Evolutionary conservation across 1,140 invertebrate genomes (phyloP), one percentile per base, ranked within the genome.

Genomic region (Drosophila pseudoobscura): DNA sequence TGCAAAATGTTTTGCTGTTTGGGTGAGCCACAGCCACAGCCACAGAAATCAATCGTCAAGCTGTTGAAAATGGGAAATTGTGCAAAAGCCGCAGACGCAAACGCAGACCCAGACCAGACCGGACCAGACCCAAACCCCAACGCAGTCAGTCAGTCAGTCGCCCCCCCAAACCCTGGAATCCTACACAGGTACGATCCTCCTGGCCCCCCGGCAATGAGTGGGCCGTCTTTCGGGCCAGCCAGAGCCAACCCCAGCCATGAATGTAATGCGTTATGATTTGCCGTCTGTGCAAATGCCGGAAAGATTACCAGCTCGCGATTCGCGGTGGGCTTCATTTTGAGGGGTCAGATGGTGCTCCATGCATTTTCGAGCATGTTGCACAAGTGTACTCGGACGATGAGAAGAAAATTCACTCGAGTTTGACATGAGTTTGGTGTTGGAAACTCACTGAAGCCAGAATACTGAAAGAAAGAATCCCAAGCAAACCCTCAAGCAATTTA

Each of bases 1-100:
- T 76, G 71, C 70, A 60, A 78, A 73, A 64, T 57, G 71, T 61
- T 82, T 79, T 41, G 31, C 31, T 9, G 2, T 29, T 29, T 29
- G 6, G 58, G 26, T 61, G 31, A 59, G 59, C 62, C 31, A 31
- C 41, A 63, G 64, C 64, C 50, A 73, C 54, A 68, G 15, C 44
- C 62, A 49, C 20, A 78, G 71, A 78, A 87, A 87, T 87, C 83
- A 87, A 87, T 87, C 83, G 83, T 50, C 75, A 87, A 87, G 83
- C 83, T 87, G 83, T 87, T 87, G 71, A 79, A 87, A 76, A 88
- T 88, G 52, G 61, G 52, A 88, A 83, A 88, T 79, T 88, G 82
- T 88, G 78, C 44, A 82, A 80, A 84, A 65, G 80, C 31, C 60
- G 49, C 49, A 65, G 53, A 69, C 65, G 24, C 24, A 5, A 5